phyloP scores from a whole-genome alignment of 1,140 invertebrate genomes.

The Trichoplusia ni region DNA sequence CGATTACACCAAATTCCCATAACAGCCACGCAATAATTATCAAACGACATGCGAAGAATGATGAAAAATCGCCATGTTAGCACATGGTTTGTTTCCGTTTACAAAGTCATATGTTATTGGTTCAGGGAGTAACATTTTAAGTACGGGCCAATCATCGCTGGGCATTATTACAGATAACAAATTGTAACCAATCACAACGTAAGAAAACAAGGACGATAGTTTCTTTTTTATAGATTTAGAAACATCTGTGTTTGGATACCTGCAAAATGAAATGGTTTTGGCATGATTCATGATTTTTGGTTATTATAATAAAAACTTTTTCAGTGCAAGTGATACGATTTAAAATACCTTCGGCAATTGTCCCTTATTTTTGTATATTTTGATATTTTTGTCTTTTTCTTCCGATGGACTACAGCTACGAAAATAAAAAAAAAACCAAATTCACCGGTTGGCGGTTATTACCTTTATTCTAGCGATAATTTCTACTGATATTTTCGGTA shows the following conservation, averaged over 20 bases:
- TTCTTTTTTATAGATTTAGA: background rate
- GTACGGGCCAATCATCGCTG: slow-evolving; percentile 46
- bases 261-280: background rate
- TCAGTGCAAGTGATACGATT: no score
- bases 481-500: no score
- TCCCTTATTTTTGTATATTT: no score
- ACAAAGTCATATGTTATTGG: slow-evolving; percentile 57
- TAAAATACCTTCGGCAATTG: no score
- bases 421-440: no score
- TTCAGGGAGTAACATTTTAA: slow-evolving; percentile 16
- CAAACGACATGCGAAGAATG: slow-evolving; percentile 65
- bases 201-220: slow-evolving; percentile 53
- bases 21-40: slow-evolving; percentile 72
- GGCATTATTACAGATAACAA: background rate
- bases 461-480: no score
- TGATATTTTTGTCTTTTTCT: no score
- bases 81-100: slow-evolving; percentile 73
- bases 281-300: background rate
- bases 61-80: slow-evolving; percentile 80
- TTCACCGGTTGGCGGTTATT: no score
- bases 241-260: background rate
- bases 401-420: no score
- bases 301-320: background rate
- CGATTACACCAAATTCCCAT: slow-evolving; percentile 67
- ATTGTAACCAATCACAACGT: slow-evolving; percentile 49